Percentiles rank a stretch among this genome's conserved stretches.
Conservation (phyloP, 2,113 vertebrate species). For the Callaeas wilsoni region DNA sequence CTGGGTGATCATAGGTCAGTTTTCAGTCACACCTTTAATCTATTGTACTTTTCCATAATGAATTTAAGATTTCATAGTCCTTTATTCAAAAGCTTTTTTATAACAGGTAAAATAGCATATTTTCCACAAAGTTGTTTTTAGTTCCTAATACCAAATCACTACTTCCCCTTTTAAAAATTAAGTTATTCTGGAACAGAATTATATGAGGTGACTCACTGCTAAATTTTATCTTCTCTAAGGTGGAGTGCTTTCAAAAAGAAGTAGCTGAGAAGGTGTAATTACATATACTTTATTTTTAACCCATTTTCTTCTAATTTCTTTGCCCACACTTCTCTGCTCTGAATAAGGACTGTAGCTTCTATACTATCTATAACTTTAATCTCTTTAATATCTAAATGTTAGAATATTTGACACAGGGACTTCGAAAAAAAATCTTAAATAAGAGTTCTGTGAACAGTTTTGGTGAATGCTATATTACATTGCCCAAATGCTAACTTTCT, state of each 20-base stretch:
- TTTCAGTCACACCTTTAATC: not conserved
- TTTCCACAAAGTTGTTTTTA: not conserved
- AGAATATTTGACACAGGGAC: not conserved
- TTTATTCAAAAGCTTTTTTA: not conserved
- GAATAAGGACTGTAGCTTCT: not conserved
- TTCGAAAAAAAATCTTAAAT: not conserved
- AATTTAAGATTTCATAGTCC: not conserved
- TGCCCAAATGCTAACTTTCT: not conserved
- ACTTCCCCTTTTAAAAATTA: not conserved
- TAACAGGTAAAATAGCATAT: not conserved
- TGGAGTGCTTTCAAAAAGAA: not conserved
- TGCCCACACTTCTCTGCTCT: not conserved
- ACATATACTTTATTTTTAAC: not conserved
- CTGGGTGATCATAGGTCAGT: not conserved
- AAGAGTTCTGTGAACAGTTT: not conserved
- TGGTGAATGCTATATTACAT: not conserved
- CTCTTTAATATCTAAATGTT: not conserved
- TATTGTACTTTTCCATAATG: not conserved
- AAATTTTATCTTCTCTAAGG: not conserved
- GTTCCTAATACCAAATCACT: not conserved
- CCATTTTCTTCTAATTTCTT: not conserved
- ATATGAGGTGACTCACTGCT: slow-evolving; percentile 11
- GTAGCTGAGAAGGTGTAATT: not conserved
- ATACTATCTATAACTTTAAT: not conserved
- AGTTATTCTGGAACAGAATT: not conserved